Evolutionary conservation across 2,888 invertebrate genomes (phyloP).

Genomic region (Leptinotarsa tumamoca): DNA sequence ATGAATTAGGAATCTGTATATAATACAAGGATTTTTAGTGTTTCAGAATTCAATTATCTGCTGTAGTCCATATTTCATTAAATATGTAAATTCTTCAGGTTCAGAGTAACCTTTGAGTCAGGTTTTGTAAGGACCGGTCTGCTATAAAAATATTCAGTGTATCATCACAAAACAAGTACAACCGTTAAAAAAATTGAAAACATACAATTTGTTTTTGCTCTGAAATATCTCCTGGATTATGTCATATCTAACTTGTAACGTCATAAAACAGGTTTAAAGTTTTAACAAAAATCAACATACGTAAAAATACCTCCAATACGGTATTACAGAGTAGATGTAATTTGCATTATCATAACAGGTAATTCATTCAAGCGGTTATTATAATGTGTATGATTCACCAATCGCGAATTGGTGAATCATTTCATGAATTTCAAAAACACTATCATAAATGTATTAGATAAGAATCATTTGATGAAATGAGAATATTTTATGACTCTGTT

Average conservation of each 20-base stretch:
- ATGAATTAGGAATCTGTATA: too few relatives aligned
- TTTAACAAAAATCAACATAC: not conserved
- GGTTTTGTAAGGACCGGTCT: too few relatives aligned
- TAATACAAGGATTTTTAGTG: too few relatives aligned
- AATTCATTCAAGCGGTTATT: not conserved
- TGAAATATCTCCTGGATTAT: not conserved
- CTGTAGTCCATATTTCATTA: too few relatives aligned
- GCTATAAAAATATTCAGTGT: too few relatives aligned
- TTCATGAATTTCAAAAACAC: not conserved
- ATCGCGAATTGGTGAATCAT: not conserved
- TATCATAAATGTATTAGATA: conserved; percentile 1
- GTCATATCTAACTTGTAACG: not conserved
- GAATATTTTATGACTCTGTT: not conserved
- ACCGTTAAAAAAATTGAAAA: too few relatives aligned
- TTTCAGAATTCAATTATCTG: too few relatives aligned
- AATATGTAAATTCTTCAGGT: too few relatives aligned
- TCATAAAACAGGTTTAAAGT: not conserved
- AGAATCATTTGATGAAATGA: not conserved
- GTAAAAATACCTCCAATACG: not conserved
- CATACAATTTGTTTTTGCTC: too few relatives aligned
- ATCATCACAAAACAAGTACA: too few relatives aligned
- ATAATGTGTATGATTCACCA: not conserved
- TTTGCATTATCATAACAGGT: conserved; percentile 12
- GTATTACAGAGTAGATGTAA: not conserved
- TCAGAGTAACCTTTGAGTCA: too few relatives aligned